Percentiles rank a stretch among this genome's conserved stretches.
phyloP scores from a whole-genome alignment of 30 jellyfish, hydroid and myxozoan species.

The Thelohanellus kitauei region DNA sequence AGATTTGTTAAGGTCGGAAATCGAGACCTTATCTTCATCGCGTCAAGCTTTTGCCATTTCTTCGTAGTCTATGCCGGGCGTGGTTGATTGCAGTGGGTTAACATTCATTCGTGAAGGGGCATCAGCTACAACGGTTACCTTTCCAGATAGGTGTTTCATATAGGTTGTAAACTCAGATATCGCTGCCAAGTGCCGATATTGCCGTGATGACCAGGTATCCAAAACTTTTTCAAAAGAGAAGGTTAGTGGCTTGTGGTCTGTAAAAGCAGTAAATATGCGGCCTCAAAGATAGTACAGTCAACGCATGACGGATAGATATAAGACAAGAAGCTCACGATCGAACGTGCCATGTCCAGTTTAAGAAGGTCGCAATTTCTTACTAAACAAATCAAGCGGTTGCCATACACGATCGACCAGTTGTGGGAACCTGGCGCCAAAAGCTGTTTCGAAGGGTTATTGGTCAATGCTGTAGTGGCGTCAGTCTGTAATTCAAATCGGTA shows the following conservation, averaged over 20 bases:
- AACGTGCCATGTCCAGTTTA: constrained; percentile 8
- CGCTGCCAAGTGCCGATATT: constrained; percentile 7
- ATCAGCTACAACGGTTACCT: constrained; percentile 10
- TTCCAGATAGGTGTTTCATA: constrained; percentile 7
- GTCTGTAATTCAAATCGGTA: constrained; percentile 5
- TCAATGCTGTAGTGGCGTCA: constrained; percentile 3
- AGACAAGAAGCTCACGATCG: constrained; percentile 6
- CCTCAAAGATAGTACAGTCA: constrained; percentile 5
- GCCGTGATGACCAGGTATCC: constrained; percentile 7
- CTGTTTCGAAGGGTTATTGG: constrained; percentile 11
- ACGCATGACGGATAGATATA: constrained; percentile 7
- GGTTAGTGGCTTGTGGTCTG: constrained; percentile 12
- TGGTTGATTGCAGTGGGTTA: background rate
- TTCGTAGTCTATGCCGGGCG: constrained; percentile 1
- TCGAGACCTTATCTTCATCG: constrained; percentile 1
- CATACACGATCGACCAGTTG: background rate
- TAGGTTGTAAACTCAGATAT: constrained; percentile 10
- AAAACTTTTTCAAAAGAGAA: constrained; percentile 2
- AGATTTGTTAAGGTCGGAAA: background rate
- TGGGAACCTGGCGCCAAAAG: constrained; percentile 1
- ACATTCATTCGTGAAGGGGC: constrained; percentile 8
- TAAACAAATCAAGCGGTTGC: constrained; percentile 9
- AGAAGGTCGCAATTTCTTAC: constrained; percentile 3
- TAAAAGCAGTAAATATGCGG: constrained; percentile 4
- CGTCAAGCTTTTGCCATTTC: constrained; percentile 5